Percentiles rank a stretch among this genome's conserved stretches.
Evolutionary conservation across 1,140 invertebrate genomes (phyloP).

Genomic region (Pseudobourletiella spinata): DNA sequence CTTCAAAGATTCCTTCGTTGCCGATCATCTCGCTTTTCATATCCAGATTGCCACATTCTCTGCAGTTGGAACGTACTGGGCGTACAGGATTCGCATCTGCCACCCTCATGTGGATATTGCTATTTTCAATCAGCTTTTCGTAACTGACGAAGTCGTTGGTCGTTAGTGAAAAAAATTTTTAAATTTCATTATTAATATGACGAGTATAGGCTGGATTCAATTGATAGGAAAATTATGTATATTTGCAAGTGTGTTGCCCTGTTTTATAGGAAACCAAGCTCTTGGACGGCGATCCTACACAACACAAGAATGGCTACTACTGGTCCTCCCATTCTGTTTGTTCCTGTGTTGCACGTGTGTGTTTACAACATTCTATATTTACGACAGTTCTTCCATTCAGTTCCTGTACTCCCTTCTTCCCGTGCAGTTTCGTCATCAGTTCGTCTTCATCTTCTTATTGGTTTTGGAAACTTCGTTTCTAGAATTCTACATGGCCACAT

Average conservation of each 20-base stretch:
- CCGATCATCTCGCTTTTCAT: neutral
- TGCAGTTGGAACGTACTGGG: neutral
- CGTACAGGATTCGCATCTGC: neutral
- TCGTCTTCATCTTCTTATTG: neutral
- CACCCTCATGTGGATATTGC: neutral
- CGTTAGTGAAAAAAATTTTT: no score
- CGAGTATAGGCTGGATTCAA: no score
- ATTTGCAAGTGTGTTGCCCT: no score
- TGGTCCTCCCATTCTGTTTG: neutral
- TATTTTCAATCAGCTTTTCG: conserved; percentile 1
- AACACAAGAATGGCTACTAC: neutral
- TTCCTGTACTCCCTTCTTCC: neutral
- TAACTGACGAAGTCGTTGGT: no score
- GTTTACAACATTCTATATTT: neutral
- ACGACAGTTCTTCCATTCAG: neutral
- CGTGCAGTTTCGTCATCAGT: neutral
- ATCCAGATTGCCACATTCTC: neutral
- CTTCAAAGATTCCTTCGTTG: neutral
- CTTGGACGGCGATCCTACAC: neutral
- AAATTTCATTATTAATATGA: no score
- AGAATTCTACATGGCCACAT: neutral
- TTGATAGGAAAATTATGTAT: no score
- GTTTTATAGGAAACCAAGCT: no score
- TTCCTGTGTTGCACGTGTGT: neutral
- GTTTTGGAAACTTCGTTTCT: neutral